phyloP scores from a whole-genome alignment of 2,797 vertebrate species.

The Hyperoplus lanceolatus region DNA sequence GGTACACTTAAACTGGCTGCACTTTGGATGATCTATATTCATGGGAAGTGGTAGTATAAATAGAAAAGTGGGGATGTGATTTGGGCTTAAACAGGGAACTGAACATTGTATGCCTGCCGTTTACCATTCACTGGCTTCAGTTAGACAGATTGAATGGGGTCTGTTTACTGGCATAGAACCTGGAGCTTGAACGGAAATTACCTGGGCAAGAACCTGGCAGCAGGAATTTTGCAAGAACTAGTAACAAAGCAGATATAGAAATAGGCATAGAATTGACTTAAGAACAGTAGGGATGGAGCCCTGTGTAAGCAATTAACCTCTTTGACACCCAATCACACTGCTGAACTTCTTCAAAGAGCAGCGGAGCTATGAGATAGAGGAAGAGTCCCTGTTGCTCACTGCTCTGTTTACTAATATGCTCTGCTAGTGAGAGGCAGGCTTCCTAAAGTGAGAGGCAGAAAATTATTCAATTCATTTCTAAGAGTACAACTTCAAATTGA shows the following conservation, averaged over 20 bases:
- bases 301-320: conserved; percentile 80
- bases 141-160: conserved; percentile 53
- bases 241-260: conserved; percentile 30
- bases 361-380: conserved; percentile 56
- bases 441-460: conserved; percentile 50
- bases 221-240: conserved; percentile 36
- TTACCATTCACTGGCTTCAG: conserved; percentile 40
- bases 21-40: conserved; percentile 63
- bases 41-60: conserved; percentile 59
- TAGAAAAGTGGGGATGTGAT: conserved; percentile 42
- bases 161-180: conserved; percentile 48
- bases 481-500: conserved; percentile 37
- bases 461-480: conserved; percentile 51
- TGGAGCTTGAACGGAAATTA: conserved; percentile 66
- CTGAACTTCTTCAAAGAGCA: conserved; percentile 67
- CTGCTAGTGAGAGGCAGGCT: conserved; percentile 43
- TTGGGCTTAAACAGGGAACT: conserved; percentile 35
- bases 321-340: conserved; percentile 59
- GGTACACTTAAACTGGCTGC: conserved; percentile 58
- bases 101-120: conserved; percentile 41
- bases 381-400: conserved; percentile 54
- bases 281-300: conserved; percentile 60
- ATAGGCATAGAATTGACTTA: conserved; percentile 38
- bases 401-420: conserved; percentile 58
- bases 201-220: conserved; percentile 24